Percentiles rank a stretch among this genome's conserved stretches.
Evolutionary conservation across 2,797 vertebrate genomes (phyloP).

Genomic region (Urophycis tenuis): DNA sequence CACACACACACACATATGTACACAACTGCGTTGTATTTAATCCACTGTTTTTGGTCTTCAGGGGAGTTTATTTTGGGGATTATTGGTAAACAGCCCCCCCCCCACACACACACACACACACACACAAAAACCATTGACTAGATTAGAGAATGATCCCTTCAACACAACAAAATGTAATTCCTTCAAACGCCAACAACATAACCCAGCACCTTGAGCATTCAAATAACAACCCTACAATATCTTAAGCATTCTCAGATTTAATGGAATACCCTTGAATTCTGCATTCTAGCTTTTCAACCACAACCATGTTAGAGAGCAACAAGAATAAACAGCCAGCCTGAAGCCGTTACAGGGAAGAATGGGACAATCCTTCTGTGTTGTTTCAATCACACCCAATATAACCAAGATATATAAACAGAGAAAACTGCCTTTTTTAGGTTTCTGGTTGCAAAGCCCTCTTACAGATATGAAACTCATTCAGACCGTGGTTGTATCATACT

Average conservation of each 20-base stretch:
- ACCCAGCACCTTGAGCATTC: background rate
- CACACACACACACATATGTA: background rate
- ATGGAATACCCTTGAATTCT: background rate
- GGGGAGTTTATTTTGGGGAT: no score
- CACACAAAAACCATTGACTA: background rate
- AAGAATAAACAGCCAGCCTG: background rate
- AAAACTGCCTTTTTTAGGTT: background rate
- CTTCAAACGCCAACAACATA: background rate
- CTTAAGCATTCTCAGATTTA: background rate
- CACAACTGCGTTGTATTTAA: background rate
- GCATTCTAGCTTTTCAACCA: background rate
- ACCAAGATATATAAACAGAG: background rate
- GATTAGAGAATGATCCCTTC: background rate
- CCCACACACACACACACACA: background rate
- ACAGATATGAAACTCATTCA: slow-evolving; percentile 3
- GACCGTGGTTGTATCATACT: background rate
- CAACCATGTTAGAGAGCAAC: background rate
- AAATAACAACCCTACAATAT: background rate
- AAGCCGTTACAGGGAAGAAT: background rate
- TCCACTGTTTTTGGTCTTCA: no score
- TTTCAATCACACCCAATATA: background rate
- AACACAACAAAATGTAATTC: background rate
- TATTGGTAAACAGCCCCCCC: background rate
- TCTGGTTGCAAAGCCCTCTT: background rate
- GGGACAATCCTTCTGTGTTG: background rate